Evolutionary conservation across 2,888 invertebrate genomes (phyloP), one percentile per base, ranked within the genome.

Genomic region (Patella ulyssiponensis): DNA sequence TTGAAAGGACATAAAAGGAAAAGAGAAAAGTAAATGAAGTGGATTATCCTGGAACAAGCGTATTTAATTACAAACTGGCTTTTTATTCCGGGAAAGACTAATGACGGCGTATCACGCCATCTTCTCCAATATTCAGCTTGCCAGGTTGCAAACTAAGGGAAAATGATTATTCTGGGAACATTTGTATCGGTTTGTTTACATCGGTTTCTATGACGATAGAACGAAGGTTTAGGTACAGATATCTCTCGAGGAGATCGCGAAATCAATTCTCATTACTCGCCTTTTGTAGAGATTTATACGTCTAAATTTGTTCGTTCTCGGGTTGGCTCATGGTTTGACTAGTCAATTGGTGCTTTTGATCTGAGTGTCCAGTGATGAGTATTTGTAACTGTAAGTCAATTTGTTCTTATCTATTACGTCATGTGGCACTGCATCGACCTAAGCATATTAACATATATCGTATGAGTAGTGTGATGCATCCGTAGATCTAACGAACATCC

Each of bases 11-110:
- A 64, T 64, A 0, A 64, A 64, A 23, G 20, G 14, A 12, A 64
- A 64, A 64, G 23, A 44, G 64, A 64, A 64, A 64, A 14, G 64
- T 20, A 20, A 64, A 64, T 23, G 20, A 4, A 23, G 3, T 64
- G 23, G 23, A 23, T 64, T 20, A 64, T 64, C 64, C 11, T 20
- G 64, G 64, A 64, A 64, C 64, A 64, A 23, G 20, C 23, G 11
- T 20, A 64, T 64, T 64, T 64, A 64, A 64, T 64, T 64, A 64
- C 64, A 64, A 64, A 64, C 64, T 23, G 23, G 23, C 64, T 23
- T 64, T 64, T 64, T 15, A 64, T 23, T 23, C 20, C 20, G 20
- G 20, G 20, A 12, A 64, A 23, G 14, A 23, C 20, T 64, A 64
- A 64, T 64, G 64, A 23, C 23, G 23, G 2, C 12, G 20, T 64